phyloP scores from a whole-genome alignment of 2,888 invertebrate species.

The Campoplex nolae region DNA sequence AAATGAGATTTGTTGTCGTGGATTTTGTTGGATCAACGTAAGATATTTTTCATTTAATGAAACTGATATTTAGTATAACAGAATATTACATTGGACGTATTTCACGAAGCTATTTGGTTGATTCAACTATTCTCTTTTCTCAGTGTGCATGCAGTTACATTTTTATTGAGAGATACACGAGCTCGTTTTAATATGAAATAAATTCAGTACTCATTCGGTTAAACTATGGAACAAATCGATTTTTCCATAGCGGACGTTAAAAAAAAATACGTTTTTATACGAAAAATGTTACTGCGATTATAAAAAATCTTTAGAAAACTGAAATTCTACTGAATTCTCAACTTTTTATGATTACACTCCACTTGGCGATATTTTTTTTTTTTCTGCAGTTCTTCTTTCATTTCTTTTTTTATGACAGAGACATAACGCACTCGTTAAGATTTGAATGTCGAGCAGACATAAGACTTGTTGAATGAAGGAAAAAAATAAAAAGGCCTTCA shows the following conservation, averaged over 20 bases:
- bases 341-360: background rate
- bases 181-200: background rate
- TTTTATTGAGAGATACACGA: too few species aligned
- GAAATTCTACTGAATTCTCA: background rate
- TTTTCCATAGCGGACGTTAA: background rate
- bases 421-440: conserved; percentile 47
- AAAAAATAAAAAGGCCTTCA: conserved; percentile 21
- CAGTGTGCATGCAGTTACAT: too few species aligned
- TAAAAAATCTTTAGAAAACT: background rate
- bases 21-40: too few species aligned
- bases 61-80: too few species aligned
- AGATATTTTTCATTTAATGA: too few species aligned
- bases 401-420: conserved; percentile 11
- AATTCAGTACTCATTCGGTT: background rate
- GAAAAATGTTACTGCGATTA: background rate
- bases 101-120: too few species aligned
- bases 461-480: conserved; percentile 29
- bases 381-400: background rate
- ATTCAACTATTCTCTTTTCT: too few species aligned
- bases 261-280: background rate
- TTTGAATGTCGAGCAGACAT: conserved; percentile 41
- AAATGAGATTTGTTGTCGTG: too few species aligned
- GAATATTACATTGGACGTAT: too few species aligned
- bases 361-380: background rate
- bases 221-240: too few species aligned